Percentiles rank a stretch among this genome's conserved stretches.
phyloP scores from a whole-genome alignment of 2,113 vertebrate genomes.

The Thermophis baileyi region DNA sequence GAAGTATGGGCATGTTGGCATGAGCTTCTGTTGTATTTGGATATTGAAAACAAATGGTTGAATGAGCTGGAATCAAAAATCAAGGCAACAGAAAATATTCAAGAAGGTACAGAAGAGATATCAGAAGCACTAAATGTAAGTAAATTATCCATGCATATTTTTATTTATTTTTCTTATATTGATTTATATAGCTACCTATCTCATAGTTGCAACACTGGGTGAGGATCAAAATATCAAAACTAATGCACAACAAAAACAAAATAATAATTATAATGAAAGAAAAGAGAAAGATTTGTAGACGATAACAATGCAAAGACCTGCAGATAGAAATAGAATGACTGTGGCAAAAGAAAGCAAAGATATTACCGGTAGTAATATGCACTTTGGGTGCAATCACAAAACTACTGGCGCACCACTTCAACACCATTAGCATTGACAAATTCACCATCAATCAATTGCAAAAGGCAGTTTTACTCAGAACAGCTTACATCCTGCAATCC shows the following conservation, averaged over 20 bases:
- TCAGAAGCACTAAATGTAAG: conserved; percentile 85
- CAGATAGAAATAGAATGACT: background rate
- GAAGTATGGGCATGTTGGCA: conserved; percentile 97
- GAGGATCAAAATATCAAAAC: background rate
- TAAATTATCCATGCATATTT: conserved; percentile 26
- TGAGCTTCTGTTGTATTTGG: conserved; percentile 87
- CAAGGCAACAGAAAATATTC: conserved; percentile 81
- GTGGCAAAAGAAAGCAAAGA: background rate
- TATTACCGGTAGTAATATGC: background rate
- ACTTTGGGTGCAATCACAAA: background rate
- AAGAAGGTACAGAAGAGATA: conserved; percentile 84
- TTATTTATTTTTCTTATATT: background rate
- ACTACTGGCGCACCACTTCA: background rate
- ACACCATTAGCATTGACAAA: background rate
- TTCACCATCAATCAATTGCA: background rate
- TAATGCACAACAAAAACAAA: background rate
- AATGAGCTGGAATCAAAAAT: conserved; percentile 88
- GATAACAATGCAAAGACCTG: background rate
- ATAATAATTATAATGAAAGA: background rate
- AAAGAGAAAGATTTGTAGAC: background rate
- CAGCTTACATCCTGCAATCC: background rate
- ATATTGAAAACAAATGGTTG: conserved; percentile 90
- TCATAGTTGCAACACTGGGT: background rate
- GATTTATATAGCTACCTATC: background rate
- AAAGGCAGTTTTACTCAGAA: background rate